Evolutionary conservation across 2,797 vertebrate species (phyloP), one percentile per base, ranked within the genome.

Genomic region (Dicrostonyx torquatus): DNA sequence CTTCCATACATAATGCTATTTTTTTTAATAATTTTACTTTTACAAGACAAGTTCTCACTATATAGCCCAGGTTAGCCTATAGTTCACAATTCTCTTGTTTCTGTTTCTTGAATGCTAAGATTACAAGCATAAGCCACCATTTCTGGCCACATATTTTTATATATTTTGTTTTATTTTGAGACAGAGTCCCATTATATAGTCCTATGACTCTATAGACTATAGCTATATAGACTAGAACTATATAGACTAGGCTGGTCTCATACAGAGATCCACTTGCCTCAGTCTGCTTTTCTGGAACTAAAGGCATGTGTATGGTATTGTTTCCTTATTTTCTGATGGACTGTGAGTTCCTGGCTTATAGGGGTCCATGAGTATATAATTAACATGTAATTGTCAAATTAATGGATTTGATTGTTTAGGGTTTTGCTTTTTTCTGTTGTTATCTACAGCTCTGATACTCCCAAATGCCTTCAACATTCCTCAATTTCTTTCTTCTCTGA

Each of bases 401-500:
- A 93, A 86, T 91, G 15, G 66, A 76, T 80, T 87, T 76, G 20
- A 76, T 64, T 85, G 87, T 66, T 88, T 89, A 83, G 22, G 14
- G 43, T 58, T 96, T 90, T 89, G 26, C 20, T 66, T 95, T 87
- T 45, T 80, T 40, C 75, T 84, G 1, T 79, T 22, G 76, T 87
- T 94, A 64, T 94, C 62, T 79, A 76, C 64, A 87, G 45, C n/a
- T 40, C 6, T 75, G 55, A 53, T 75, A 34, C 6, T 43, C n/a
- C 5, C 70, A 66, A 4, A 31, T 94, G 62, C 34, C 34, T 94
- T 73, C 20, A 20, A 45, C 18, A 77, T 50, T 4, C 66, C 62
- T 94, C 68, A 9, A 7, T 94, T 85, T 92, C 73, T 95, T 91
- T 92, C 40, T 85, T 60, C 34, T 91, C 50, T 64, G 37, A 89